Percentiles rank a stretch among this genome's conserved stretches.
phyloP scores from a whole-genome alignment of 2,888 invertebrate species.

The Venustoraphidia nigricollis region DNA sequence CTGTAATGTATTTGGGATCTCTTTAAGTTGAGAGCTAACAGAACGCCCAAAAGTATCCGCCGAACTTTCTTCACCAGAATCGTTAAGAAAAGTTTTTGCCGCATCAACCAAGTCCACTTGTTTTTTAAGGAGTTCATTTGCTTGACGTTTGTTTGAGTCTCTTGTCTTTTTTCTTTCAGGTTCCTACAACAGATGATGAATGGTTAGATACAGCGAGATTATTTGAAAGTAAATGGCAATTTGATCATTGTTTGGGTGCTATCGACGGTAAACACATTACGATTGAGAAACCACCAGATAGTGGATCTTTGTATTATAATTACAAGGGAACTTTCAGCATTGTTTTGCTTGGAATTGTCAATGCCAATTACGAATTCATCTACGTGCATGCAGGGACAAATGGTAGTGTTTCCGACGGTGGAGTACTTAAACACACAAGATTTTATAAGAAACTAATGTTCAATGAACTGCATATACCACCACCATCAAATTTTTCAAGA shows the following conservation, averaged over 20 bases:
- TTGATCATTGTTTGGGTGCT: constrained; percentile 13
- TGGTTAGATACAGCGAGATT: constrained; percentile 9
- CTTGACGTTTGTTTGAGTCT: too few relatives aligned
- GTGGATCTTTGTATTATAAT: constrained; percentile 12
- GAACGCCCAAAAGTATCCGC: too few relatives aligned
- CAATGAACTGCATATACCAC: too few relatives aligned
- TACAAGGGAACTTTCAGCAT: constrained; percentile 13
- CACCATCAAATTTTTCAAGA: too few relatives aligned
- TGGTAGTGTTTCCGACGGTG: constrained; percentile 13
- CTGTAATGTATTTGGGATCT: too few relatives aligned
- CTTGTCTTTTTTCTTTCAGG: constrained; percentile 3
- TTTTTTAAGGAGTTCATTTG: too few relatives aligned
- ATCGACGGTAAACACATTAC: constrained; percentile 14
- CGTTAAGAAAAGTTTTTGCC: too few relatives aligned
- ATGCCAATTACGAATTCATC: constrained; percentile 12
- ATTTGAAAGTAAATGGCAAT: constrained; percentile 12
- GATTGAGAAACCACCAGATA: constrained; percentile 11
- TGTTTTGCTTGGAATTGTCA: constrained; percentile 11
- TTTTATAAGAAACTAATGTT: constrained; percentile 7
- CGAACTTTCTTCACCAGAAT: too few relatives aligned
- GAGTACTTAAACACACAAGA: constrained; percentile 9
- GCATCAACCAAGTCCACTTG: too few relatives aligned
- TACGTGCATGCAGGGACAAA: constrained; percentile 12
- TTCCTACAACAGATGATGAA: constrained; percentile 9
- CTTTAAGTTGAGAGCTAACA: too few relatives aligned